A percentile compares a stretch with the other conserved stretches of the same genome.
phyloP scores from a whole-genome alignment of 2,113 vertebrate genomes.

The Brachyistius frenatus region DNA sequence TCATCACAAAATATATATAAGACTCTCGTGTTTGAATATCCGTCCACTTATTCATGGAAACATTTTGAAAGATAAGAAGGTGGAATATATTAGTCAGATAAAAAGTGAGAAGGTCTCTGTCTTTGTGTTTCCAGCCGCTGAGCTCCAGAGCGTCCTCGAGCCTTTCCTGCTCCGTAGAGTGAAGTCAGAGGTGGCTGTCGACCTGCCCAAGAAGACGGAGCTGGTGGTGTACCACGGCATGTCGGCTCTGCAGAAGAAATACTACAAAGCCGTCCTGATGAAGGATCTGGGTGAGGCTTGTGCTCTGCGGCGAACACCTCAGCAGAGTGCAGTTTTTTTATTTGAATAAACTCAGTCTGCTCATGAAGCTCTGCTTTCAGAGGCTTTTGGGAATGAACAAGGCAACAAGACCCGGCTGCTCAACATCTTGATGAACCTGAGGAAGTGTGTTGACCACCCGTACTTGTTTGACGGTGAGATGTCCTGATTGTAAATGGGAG shows the following conservation, averaged over 20 bases:
- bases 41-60: neutral
- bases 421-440: conserved; percentile 92
- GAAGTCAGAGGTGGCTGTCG: conserved; percentile 90
- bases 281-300: conserved; percentile 89
- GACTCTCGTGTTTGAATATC: neutral
- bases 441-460: conserved; percentile 93
- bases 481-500: neutral
- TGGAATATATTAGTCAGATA: neutral
- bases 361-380: conserved; percentile 74
- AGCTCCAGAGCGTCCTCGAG: conserved; percentile 89
- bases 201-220: conserved; percentile 92
- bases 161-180: conserved; percentile 93
- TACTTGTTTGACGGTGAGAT: conserved; percentile 93
- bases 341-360: too few relatives aligned
- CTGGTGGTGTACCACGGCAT: conserved; percentile 94
- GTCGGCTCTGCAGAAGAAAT: conserved; percentile 91
- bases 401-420: conserved; percentile 88
- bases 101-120: neutral
- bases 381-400: conserved; percentile 88
- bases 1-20: neutral
- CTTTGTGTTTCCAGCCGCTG: conserved; percentile 81
- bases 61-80: neutral
- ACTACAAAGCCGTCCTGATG: conserved; percentile 91
- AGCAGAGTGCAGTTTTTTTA: neutral
- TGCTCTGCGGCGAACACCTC: neutral